These are phyloP conservation scores for Gryllus longicercus DNA, from an alignment of 2,888 invertebrate species.

Conservation along the genomic window DNA sequence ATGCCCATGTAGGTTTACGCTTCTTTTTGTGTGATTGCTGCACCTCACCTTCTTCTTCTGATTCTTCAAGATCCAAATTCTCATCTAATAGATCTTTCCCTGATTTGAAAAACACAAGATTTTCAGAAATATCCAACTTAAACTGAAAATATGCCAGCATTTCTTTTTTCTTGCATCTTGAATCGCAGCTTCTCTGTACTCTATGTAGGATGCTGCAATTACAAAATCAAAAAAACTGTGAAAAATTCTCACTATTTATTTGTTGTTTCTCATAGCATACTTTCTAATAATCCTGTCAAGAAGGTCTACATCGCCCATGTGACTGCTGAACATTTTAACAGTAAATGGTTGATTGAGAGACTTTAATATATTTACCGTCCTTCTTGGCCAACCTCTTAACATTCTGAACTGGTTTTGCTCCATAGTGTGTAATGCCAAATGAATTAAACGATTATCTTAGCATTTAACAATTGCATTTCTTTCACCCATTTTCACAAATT, in stretches of 20 bases:
- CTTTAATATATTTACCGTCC: constrained; percentile 30
- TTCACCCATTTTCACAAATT: constrained; percentile 17
- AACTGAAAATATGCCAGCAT: constrained; percentile 19
- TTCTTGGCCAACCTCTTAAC: constrained; percentile 33
- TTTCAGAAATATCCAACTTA: neutral
- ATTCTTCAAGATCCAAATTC: constrained; percentile 20
- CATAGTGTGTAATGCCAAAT: constrained; percentile 26
- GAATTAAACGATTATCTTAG: constrained; percentile 32
- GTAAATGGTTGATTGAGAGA: constrained; percentile 30
- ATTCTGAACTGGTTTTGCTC: constrained; percentile 28
- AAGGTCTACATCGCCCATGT: constrained; percentile 36
- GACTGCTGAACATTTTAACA: constrained; percentile 33
- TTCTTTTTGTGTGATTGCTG: neutral
- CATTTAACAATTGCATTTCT: constrained; percentile 31
- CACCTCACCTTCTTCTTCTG: constrained; percentile 21
- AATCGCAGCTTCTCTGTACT: constrained; percentile 28
- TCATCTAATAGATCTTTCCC: neutral
- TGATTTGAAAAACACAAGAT: constrained; percentile 12
- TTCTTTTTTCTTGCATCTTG: neutral
- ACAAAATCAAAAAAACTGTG: constrained; percentile 34
- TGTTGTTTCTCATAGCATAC: constrained; percentile 25
- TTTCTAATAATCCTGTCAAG: constrained; percentile 31
- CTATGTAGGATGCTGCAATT: constrained; percentile 32
- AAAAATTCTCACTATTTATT: constrained; percentile 33
- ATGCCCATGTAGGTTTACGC: neutral